These are phyloP conservation scores for Ormyrus thymus DNA, from an alignment of 2,888 invertebrate genomes.

Conservation along the genomic window DNA sequence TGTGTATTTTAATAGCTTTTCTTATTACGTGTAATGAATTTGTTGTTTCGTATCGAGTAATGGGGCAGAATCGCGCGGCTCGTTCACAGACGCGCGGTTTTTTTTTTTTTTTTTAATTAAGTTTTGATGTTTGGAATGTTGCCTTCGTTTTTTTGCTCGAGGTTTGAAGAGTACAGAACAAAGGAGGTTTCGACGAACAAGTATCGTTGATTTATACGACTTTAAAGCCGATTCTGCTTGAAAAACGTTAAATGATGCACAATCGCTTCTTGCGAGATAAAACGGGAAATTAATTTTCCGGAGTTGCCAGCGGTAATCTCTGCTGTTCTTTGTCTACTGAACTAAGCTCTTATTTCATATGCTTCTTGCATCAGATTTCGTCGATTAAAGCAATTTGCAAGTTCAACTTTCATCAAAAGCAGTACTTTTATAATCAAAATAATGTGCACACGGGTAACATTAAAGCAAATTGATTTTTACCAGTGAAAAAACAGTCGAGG, in stretches of 20 bases:
- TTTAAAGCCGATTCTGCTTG: neutral
- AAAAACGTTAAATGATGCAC: neutral
- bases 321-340: neutral
- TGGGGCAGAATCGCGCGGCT: no score
- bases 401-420: neutral
- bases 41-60: no score
- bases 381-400: neutral
- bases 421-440: slow-evolving; percentile 23
- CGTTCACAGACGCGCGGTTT: no score
- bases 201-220: neutral
- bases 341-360: neutral
- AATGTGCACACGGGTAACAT: neutral
- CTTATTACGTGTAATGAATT: no score
- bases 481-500: slow-evolving; percentile 10
- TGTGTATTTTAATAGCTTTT: no score
- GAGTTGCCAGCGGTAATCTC: neutral
- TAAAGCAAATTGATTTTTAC: neutral
- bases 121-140: no score
- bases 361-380: no score
- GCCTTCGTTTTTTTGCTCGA: no score
- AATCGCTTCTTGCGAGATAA: neutral
- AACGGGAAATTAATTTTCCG: neutral
- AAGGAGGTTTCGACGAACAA: neutral
- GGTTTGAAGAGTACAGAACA: no score
- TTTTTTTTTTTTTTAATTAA: no score